Evolutionary conservation across 2,797 vertebrate species (phyloP).

Genomic region (Pteronotus mesoamericanus): DNA sequence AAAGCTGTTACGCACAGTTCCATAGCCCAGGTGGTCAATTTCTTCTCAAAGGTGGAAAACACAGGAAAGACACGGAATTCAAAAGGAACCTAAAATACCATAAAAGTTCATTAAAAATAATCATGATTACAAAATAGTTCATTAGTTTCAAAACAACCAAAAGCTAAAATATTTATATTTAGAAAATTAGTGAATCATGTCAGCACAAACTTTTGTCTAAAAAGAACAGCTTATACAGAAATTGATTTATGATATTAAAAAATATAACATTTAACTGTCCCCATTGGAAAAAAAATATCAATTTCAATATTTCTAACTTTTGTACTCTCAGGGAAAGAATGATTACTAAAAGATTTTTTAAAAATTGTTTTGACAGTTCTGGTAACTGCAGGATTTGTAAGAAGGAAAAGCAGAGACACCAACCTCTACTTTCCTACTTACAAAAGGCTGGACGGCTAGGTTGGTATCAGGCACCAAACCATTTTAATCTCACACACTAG

Average conservation of each 20-base stretch:
- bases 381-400: neutral
- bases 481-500: neutral
- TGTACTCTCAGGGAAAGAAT: neutral
- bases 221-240: neutral
- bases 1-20: slow-evolving; percentile 82
- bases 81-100: slow-evolving; percentile 84
- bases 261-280: neutral
- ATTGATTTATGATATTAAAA: slow-evolving; percentile 23
- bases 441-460: neutral
- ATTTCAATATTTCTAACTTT: neutral
- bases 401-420: neutral
- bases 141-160: slow-evolving; percentile 43
- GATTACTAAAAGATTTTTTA: neutral
- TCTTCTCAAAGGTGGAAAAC: slow-evolving; percentile 73
- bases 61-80: slow-evolving; percentile 79
- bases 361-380: neutral
- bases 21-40: slow-evolving; percentile 69
- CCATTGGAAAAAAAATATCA: neutral
- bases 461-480: neutral
- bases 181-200: slow-evolving; percentile 71
- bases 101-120: slow-evolving; percentile 78
- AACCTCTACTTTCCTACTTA: neutral
- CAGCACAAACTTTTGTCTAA: slow-evolving; percentile 50
- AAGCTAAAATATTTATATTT: slow-evolving; percentile 56
- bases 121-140: slow-evolving; percentile 16